Base-by-base conservation (phyloP, 2,113 vertebrate genomes). In the Calyptomena viridis region DNA sequence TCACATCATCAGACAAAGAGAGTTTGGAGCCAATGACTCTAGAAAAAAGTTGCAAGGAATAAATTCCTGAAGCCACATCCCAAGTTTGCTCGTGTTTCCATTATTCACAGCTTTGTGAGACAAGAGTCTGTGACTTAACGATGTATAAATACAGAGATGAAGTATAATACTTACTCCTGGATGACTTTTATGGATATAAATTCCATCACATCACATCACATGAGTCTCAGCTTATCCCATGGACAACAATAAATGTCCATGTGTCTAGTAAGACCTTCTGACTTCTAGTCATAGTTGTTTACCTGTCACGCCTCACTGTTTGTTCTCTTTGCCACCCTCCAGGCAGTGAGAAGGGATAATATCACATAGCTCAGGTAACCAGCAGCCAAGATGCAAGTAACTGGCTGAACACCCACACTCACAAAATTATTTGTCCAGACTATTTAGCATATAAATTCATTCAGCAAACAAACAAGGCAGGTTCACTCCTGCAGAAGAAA, bases 211-310 rank as follows among this genome's bases (percentile, higher is more conserved):
- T n/a, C n/a, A 42, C 27, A 40, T 35, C n/a, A 55, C 31, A 14
- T 6, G 42, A 69, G 39, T 46, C 77, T 60, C 72, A 62, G 12
- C 3, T 59, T 58, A 16, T 58, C 20, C 79, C 53, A 1, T 24
- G 21, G 53, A 42, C 47, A 27, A 81, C 0, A 0, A 42, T 8
- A 58, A 73, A 24, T 23, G 24, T 33, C 75, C 13, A 6, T 16
- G 24, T 49, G 44, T 23, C 24, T 17, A 39, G n/a, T 31, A 68
- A 53, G 39, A 53, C 24, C 44, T 85, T 2, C 0, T 77, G 79
- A 49, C 39, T 63, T 53, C n/a, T 19, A 55, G 22, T 13, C 37
- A 39, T 27, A 56, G 66, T 5, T 69, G 66, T 83, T 86, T 47
- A 83, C 33, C 33, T 47, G 67, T 52, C 33, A 14, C 56, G 1